Evolutionary conservation across 2,113 vertebrate species (phyloP).

Genomic region (Asarcornis scutulata): DNA sequence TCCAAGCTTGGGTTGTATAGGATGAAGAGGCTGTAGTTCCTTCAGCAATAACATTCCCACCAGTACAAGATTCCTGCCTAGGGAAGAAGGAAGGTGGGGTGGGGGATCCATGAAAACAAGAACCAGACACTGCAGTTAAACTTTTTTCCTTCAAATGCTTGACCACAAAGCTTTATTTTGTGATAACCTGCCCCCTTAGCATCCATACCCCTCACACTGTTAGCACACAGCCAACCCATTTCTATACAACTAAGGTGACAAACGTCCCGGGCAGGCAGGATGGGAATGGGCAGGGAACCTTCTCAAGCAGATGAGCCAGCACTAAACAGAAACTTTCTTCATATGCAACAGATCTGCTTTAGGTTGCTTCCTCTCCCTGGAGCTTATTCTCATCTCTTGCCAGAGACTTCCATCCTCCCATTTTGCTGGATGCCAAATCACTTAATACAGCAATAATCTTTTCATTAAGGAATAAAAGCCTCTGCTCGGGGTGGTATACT

Average conservation of each 20-base stretch:
- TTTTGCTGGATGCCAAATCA: slow-evolving; percentile 15
- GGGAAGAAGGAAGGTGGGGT: neutral
- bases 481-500: neutral
- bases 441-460: neutral
- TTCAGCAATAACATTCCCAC: neutral
- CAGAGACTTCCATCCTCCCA: neutral
- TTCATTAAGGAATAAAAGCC: neutral
- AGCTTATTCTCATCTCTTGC: neutral
- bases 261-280: neutral
- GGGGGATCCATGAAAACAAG: neutral
- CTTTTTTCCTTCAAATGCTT: neutral
- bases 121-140: neutral
- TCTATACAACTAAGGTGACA: neutral
- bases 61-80: rapidly evolving
- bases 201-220: neutral
- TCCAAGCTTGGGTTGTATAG: neutral
- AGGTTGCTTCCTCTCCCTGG: neutral
- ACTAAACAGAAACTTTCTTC: slow-evolving; percentile 37
- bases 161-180: neutral
- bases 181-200: neutral
- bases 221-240: neutral
- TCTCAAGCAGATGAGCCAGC: neutral
- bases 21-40: neutral
- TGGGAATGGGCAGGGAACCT: slow-evolving; percentile 3
- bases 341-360: neutral